Base-by-base conservation (phyloP, 2,888 invertebrate species). In the Allophyes oxyacanthae region DNA sequence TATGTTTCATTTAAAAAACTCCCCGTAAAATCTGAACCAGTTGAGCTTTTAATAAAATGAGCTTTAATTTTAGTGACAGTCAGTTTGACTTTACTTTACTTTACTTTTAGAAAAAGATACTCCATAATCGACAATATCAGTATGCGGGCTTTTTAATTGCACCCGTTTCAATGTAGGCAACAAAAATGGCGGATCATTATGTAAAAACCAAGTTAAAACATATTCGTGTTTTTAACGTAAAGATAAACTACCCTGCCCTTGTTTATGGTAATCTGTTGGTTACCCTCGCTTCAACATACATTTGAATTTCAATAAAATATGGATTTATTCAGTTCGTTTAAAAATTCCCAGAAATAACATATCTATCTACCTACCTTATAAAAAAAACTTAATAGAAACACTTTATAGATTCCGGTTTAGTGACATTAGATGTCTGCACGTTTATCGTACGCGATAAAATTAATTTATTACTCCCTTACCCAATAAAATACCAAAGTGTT, bases 121-220 rank as follows among this genome's bases (percentile, higher is more conserved):
- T 40, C 10, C 41, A 46, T 63, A 63, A 71, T 61, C 55, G 38
- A 53, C 38, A 50, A 43, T 40, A 57, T 42, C 44, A 46, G 46
- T 44, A 72, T 75, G 73, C 76, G 68, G 76, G 73, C 41, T 45
- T 55, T 48, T 64, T 65, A 71, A 50, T 73, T 60, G 46, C 41
- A 60, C 34, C 14, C 43, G 55, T 66, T 56, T 43, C 40, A 65
- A 34, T 58, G 37, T 58, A 40, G 32, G 34, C 40, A 46, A 46
- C 33, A 51, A 43, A 71, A 43, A 56, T 53, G 56, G 46, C 42
- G 30, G 48, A 38, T 48, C 10, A 28, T 65, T 67, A 70, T 54
- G 51, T 36, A 45, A 54, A 64, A 42, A 46, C 11, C 71, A 70
- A 51, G 51, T 36, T 42, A 54, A 64, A 42, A 46, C 11, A 14